Percentiles rank a stretch among this genome's conserved stretches.
Conservation (phyloP, 2,888 invertebrate genomes). For the Hofmannophila pseudospretella region DNA sequence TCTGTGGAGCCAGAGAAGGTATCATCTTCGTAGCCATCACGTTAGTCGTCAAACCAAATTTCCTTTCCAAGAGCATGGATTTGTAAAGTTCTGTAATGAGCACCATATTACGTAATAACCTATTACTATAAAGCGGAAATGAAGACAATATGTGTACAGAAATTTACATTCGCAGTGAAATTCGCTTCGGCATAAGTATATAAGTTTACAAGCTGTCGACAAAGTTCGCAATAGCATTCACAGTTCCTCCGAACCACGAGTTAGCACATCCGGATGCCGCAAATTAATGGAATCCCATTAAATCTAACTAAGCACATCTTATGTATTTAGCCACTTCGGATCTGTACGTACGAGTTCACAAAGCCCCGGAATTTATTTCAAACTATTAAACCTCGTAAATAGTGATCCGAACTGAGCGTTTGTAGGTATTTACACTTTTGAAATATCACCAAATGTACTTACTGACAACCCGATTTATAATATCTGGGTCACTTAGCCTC, state of each 20-base stretch:
- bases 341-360: neutral
- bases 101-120: neutral
- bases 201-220: neutral
- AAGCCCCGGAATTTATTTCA: neutral
- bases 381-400: neutral
- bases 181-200: neutral
- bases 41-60: constrained; percentile 92
- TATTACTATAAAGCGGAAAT: too few relatives aligned
- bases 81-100: constrained; percentile 90
- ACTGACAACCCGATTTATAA: constrained; percentile 94
- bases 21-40: constrained; percentile 96
- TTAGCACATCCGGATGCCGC: too few relatives aligned
- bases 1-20: constrained; percentile 94
- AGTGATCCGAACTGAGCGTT: too few relatives aligned
- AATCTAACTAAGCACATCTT: too few relatives aligned
- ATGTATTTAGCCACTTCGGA: too few relatives aligned
- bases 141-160: neutral
- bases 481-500: constrained; percentile 91
- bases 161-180: neutral
- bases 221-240: neutral
- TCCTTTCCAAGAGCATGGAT: constrained; percentile 92
- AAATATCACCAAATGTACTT: constrained; percentile 70
- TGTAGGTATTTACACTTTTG: too few relatives aligned
- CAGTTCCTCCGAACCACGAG: neutral
- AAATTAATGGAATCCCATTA: too few relatives aligned